Percentiles rank a stretch among this genome's conserved stretches.
These are phyloP conservation scores for Antechinus stuartii DNA, from an alignment of 2,113 vertebrate species.

Conservation along the genomic window DNA sequence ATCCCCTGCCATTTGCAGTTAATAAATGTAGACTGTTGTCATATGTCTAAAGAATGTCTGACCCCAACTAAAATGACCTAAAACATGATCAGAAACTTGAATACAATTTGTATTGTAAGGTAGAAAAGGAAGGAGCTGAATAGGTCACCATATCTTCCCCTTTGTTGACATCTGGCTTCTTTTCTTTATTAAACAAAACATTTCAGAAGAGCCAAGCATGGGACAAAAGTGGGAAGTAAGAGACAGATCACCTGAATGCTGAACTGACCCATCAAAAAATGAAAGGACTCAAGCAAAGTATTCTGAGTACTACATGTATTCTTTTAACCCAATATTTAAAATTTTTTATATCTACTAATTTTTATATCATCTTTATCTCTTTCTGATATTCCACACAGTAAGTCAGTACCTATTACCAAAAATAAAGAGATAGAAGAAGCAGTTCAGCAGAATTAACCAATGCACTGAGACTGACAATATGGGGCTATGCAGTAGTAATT, in stretches of 20 bases:
- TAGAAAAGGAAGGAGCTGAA: background rate
- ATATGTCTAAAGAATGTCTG: background rate
- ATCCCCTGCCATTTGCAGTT: background rate
- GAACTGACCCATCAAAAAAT: background rate
- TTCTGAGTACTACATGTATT: too few relatives aligned
- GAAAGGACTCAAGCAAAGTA: background rate
- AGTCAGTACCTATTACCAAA: background rate
- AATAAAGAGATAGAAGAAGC: background rate
- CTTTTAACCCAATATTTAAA: background rate
- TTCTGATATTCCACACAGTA: background rate
- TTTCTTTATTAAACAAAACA: background rate
- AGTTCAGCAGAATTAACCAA: background rate
- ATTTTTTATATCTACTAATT: background rate
- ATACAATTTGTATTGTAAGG: background rate
- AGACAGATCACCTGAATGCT: background rate
- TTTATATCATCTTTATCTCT: background rate
- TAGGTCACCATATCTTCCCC: background rate
- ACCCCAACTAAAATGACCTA: background rate
- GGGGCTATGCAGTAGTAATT: background rate
- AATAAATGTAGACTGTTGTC: background rate
- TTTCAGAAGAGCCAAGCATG: background rate
- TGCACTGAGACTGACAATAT: background rate
- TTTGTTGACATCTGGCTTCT: background rate
- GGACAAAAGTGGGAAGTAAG: background rate
- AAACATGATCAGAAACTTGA: background rate